A percentile compares a stretch with the other conserved stretches of the same genome.
Conservation (phyloP, 2,797 vertebrate genomes). For the Sebastiscus albofasciatus region DNA sequence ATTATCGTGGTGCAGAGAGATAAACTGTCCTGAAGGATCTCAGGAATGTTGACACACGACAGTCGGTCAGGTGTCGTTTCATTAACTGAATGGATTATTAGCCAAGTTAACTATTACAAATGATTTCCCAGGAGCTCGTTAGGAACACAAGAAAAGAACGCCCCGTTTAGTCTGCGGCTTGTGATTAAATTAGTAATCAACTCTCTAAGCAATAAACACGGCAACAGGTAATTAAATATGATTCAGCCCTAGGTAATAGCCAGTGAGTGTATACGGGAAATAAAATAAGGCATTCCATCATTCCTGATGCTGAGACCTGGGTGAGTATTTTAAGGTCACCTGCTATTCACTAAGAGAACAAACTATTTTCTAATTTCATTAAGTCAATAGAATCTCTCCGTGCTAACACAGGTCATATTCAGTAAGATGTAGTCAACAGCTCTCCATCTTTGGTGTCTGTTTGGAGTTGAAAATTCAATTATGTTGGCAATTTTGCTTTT, state of each 20-base stretch:
- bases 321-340: not conserved
- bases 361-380: slow-evolving; percentile 9
- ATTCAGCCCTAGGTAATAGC: slow-evolving; percentile 31
- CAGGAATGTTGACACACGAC: slow-evolving; percentile 15
- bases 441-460: not conserved
- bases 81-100: slow-evolving; percentile 53
- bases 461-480: slow-evolving; percentile 42
- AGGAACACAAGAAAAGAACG: slow-evolving; percentile 27
- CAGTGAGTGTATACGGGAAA: not conserved
- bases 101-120: slow-evolving; percentile 40
- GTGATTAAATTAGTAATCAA: slow-evolving; percentile 68
- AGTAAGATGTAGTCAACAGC: slow-evolving; percentile 12
- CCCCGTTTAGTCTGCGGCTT: slow-evolving; percentile 42
- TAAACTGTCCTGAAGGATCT: slow-evolving; percentile 23
- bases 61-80: slow-evolving; percentile 40
- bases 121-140: slow-evolving; percentile 70
- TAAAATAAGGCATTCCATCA: not conserved
- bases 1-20: slow-evolving; percentile 22
- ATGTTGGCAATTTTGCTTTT: slow-evolving; percentile 5
- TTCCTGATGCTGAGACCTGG: not conserved
- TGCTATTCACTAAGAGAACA: not conserved
- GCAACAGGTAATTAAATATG: slow-evolving; percentile 62
- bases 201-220: slow-evolving; percentile 63
- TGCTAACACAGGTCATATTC: not conserved
- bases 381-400: not conserved